These are phyloP conservation scores for Babyrousa celebensis DNA, from an alignment of 2,797 vertebrate genomes.

Conservation along the genomic window DNA sequence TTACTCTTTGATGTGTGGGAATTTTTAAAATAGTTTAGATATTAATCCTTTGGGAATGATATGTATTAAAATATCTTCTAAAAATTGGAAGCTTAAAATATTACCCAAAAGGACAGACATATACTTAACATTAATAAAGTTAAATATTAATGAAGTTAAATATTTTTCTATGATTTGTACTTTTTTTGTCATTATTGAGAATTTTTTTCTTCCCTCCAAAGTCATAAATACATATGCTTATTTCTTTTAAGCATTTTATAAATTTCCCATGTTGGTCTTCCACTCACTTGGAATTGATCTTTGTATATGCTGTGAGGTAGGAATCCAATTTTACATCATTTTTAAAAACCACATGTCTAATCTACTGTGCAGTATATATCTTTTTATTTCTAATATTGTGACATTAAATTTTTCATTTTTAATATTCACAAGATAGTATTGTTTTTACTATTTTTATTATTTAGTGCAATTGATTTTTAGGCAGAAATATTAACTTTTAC, in stretches of 20 bases:
- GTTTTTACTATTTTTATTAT: background rate
- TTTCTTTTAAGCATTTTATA: background rate
- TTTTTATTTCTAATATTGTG: background rate
- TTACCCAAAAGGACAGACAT: background rate
- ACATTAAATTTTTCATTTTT: conserved; percentile 3
- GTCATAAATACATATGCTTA: background rate
- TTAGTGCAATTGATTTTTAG: background rate
- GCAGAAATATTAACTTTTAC: background rate
- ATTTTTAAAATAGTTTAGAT: background rate
- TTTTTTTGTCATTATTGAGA: background rate
- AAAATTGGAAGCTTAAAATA: background rate
- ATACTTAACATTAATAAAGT: conserved; percentile 34
- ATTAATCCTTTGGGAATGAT: background rate
- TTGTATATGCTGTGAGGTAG: background rate
- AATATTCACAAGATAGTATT: background rate
- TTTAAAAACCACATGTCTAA: background rate
- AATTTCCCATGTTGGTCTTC: background rate
- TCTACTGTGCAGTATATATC: background rate
- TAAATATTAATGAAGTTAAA: conserved; percentile 38
- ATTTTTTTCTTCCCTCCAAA: background rate
- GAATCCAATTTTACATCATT: background rate
- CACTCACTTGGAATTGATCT: background rate
- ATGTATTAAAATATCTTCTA: background rate
- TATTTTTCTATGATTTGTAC: background rate
- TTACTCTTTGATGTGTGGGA: background rate